Conservation (phyloP, 92 coral and sea anemone genomes). For the Porites rus region DNA sequence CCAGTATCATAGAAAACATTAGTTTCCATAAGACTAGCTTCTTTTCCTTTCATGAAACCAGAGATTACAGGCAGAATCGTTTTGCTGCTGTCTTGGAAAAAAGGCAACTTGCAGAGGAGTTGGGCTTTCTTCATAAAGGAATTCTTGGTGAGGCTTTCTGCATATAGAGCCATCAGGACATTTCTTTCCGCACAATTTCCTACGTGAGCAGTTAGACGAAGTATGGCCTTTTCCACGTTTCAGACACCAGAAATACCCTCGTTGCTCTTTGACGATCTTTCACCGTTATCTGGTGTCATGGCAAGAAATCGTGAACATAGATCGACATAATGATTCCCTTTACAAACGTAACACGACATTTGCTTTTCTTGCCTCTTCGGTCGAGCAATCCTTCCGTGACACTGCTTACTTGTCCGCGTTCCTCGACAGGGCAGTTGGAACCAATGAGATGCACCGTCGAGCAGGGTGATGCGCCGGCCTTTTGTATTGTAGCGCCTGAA, state of each 20-base stretch:
- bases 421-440: too few species aligned
- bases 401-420: too few species aligned
- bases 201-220: slow-evolving; percentile 35
- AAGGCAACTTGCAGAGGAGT: slow-evolving; percentile 22
- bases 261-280: slow-evolving; percentile 56
- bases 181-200: slow-evolving; percentile 45
- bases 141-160: slow-evolving; percentile 48
- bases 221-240: slow-evolving; percentile 62
- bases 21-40: neutral
- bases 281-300: slow-evolving; percentile 53
- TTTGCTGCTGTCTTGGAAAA: slow-evolving; percentile 23
- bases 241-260: slow-evolving; percentile 63
- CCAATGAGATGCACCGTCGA: too few species aligned
- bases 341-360: slow-evolving; percentile 52
- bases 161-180: slow-evolving; percentile 30
- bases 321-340: slow-evolving; percentile 60
- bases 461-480: slow-evolving; percentile 4
- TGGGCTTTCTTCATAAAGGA: slow-evolving; percentile 24
- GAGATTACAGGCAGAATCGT: slow-evolving; percentile 56
- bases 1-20: slow-evolving; percentile 65
- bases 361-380: neutral
- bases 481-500: slow-evolving; percentile 67
- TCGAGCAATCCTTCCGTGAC: neutral
- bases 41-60: slow-evolving; percentile 16
- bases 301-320: slow-evolving; percentile 38